Evolutionary conservation across 2,888 invertebrate species (phyloP).

Genomic region (Microctonus aethiopoides): DNA sequence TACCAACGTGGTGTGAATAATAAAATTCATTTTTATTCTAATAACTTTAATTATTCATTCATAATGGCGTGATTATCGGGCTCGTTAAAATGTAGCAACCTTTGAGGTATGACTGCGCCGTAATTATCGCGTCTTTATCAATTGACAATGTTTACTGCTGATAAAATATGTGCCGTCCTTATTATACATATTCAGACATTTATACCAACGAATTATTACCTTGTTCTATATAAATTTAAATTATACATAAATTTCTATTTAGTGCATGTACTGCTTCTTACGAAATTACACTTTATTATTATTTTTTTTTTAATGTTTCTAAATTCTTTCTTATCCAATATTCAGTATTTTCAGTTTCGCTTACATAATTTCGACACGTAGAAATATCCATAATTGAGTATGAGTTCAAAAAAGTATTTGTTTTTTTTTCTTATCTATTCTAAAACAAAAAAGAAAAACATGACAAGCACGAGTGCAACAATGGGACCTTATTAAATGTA

Average conservation of each 20-base stretch:
- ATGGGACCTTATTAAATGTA: background rate
- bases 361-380: slow-evolving; percentile 1
- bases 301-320: background rate
- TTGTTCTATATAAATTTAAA: background rate
- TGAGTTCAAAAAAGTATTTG: background rate
- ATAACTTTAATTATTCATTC: no score
- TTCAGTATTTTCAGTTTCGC: background rate
- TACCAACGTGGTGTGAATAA: no score
- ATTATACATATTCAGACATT: background rate
- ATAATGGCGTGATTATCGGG: no score
- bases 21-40: no score
- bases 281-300: background rate
- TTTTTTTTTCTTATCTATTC: background rate
- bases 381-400: background rate
- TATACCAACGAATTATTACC: background rate
- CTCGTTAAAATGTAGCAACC: no score
- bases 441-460: slow-evolving; percentile 12
- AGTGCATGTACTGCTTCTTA: background rate
- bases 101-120: no score
- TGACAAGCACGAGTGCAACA: background rate
- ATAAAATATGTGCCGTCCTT: background rate
- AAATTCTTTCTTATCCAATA: background rate
- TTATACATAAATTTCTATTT: background rate
- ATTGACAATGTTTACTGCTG: background rate
- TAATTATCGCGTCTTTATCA: background rate